These are phyloP conservation scores for Tetragonisca angustula DNA, from an alignment of 2,888 invertebrate genomes.

Conservation along the genomic window DNA sequence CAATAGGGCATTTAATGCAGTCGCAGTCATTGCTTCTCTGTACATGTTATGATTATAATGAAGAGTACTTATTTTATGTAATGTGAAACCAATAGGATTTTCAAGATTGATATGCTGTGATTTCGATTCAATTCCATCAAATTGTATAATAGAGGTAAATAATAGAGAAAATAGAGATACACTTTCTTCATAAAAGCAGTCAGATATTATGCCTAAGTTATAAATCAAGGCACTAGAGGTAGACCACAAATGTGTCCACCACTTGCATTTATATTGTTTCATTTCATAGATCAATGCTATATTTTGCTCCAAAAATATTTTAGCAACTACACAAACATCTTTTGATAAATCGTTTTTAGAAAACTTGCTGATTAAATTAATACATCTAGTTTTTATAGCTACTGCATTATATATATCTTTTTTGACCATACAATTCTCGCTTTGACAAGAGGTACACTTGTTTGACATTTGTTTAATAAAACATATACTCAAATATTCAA, in stretches of 20 bases:
- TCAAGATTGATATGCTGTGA: slow-evolving; percentile 52
- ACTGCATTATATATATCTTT: slow-evolving; percentile 67
- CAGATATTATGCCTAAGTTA: slow-evolving; percentile 71
- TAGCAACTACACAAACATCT: slow-evolving; percentile 47
- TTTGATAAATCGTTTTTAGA: slow-evolving; percentile 45
- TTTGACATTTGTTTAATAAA: slow-evolving; percentile 41
- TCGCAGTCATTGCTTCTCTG: slow-evolving; percentile 73
- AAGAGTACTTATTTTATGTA: slow-evolving; percentile 71
- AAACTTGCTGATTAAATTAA: slow-evolving; percentile 62
- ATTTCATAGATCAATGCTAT: slow-evolving; percentile 61
- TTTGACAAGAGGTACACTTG: slow-evolving; percentile 67
- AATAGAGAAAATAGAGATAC: slow-evolving; percentile 67
- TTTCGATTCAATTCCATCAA: slow-evolving; percentile 67
- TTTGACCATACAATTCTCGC: slow-evolving; percentile 59
- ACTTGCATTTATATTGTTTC: slow-evolving; percentile 65
- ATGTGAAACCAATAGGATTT: slow-evolving; percentile 58
- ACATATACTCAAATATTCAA: slow-evolving; percentile 50
- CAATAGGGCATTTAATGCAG: slow-evolving; percentile 75
- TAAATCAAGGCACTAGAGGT: slow-evolving; percentile 70
- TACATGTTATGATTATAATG: slow-evolving; percentile 68
- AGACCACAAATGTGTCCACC: slow-evolving; percentile 74
- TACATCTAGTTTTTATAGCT: slow-evolving; percentile 52
- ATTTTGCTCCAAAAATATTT: slow-evolving; percentile 61
- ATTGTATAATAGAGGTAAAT: slow-evolving; percentile 62
- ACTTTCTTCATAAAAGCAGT: slow-evolving; percentile 67